phyloP scores from a whole-genome alignment of 2,113 vertebrate genomes.

The Pogonocichla stellata region DNA sequence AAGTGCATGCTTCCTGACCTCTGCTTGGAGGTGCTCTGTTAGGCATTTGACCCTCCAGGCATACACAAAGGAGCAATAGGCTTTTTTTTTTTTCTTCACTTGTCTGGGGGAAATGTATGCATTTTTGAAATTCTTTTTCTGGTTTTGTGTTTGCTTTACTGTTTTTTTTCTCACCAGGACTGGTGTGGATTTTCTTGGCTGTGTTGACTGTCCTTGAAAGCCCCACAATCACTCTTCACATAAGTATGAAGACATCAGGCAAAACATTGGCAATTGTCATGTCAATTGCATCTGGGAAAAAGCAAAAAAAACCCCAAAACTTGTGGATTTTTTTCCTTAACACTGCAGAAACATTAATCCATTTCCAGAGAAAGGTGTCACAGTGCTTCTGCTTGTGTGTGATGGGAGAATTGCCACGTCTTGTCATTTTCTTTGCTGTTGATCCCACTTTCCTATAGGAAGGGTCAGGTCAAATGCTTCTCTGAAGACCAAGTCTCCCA shows the following conservation, averaged over 20 bases:
- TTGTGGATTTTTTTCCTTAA: not conserved
- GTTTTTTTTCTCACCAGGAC: not conserved
- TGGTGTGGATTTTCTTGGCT: not conserved
- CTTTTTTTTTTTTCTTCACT: not conserved
- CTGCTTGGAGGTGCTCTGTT: not conserved
- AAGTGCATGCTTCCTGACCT: not conserved
- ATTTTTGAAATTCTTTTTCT: not conserved
- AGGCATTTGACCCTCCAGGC: not conserved
- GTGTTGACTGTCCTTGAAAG: not conserved
- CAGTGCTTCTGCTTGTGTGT: not conserved
- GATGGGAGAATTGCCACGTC: not conserved
- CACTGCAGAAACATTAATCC: slow-evolving; percentile 39
- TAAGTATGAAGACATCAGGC: not conserved
- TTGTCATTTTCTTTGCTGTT: slow-evolving; percentile 10
- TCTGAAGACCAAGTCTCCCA: not conserved
- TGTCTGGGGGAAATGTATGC: not conserved
- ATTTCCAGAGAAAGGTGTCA: slow-evolving; percentile 27
- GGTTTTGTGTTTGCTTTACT: not conserved
- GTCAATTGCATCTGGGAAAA: not conserved
- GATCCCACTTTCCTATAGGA: not conserved
- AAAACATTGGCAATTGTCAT: not conserved
- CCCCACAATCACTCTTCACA: not conserved
- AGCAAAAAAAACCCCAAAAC: not conserved
- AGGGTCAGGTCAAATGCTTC: slow-evolving; percentile 25
- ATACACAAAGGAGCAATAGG: not conserved